Base-by-base conservation (phyloP, 1,140 invertebrate genomes). In the Aphelinus atriplicis region DNA sequence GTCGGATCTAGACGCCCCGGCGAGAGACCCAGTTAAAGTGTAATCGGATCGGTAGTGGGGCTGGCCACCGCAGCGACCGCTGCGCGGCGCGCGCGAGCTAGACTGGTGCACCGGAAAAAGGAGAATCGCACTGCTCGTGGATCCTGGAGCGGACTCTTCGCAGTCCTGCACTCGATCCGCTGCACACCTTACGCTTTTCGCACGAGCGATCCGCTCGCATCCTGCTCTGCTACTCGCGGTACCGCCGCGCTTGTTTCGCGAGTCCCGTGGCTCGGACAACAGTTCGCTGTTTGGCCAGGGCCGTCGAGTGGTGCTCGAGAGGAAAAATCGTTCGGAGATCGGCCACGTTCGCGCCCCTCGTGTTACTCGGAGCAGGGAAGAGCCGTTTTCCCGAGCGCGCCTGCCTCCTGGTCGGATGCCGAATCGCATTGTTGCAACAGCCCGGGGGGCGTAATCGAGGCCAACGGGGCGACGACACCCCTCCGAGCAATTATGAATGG, bases 11-110 rank as follows among this genome's bases (percentile, higher is more conserved):
- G 50, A 26, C 60, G 43, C 55, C 53, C 53, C 57, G 9, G 48
- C 62, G 72, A 55, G 65, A 74, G 72, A 63, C 72, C 72, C 65
- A 62, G 65, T 74, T 74, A 70, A 58, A 10, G 42, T 7, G 2
- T 47, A 7, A 6, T 43, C 43, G 61, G 3, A 2, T 3, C 42
- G 45, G 10, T 7, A 60, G 69, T n/a, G 48, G 58, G 58, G 61
- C 57, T 48, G 48, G 26, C 26, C 26, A 26, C 26, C 42, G 51
- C 7, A n/a, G 2, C 9, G 26, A 26, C 26, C 57, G 7, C n/a
- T 3, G 3, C 3, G 57, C 3, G 7, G 3, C 57, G 57, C 7
- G n/a, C 4, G 7, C 26, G 26, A 26, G 26, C 26, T 26, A 26
- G 26, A 26, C 26, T 26, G 26, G 26, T 48, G 10, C 45, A n/a